Percentiles rank a stretch among this genome's conserved stretches.
Conservation (phyloP, 1,140 invertebrate species). For the Centruroides vittatus region DNA sequence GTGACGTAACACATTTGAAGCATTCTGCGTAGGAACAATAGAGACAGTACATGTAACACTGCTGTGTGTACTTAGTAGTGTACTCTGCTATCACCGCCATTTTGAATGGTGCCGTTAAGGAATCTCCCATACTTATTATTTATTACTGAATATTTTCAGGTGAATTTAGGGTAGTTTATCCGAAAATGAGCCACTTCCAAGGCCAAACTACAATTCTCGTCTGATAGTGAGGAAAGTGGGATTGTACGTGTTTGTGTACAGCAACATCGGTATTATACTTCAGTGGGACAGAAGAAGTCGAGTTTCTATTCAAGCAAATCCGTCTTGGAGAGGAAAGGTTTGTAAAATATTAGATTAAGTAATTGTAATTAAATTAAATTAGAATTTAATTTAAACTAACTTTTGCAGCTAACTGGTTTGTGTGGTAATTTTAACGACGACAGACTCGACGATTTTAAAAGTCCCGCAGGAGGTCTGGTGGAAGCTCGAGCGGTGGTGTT, state of each 20-base stretch:
- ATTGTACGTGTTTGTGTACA: slow-evolving; percentile 61
- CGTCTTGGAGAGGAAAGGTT: slow-evolving; percentile 56
- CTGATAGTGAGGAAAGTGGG: slow-evolving; percentile 45
- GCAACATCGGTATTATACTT: slow-evolving; percentile 55
- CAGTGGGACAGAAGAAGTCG: slow-evolving; percentile 76
- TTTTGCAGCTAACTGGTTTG: slow-evolving; percentile 52
- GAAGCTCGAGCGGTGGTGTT: slow-evolving; percentile 59
- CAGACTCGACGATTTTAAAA: slow-evolving; percentile 63
- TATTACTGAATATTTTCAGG: too few species aligned
- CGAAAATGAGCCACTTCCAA: slow-evolving; percentile 5
- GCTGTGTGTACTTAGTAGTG: too few species aligned
- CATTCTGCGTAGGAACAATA: too few species aligned
- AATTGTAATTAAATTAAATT: background rate
- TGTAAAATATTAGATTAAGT: slow-evolving; percentile 31
- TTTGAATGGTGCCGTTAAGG: too few species aligned
- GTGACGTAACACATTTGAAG: too few species aligned
- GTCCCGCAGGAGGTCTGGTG: slow-evolving; percentile 51
- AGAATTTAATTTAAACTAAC: background rate
- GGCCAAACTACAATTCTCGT: background rate
- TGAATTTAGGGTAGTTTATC: too few species aligned
- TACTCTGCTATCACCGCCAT: too few species aligned
- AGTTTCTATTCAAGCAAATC: slow-evolving; percentile 56
- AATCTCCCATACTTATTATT: too few species aligned
- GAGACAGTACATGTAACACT: too few species aligned
- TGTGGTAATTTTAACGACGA: slow-evolving; percentile 85